These are phyloP conservation scores for Byasa hedistus DNA, from an alignment of 2,888 invertebrate genomes.

Conservation along the genomic window DNA sequence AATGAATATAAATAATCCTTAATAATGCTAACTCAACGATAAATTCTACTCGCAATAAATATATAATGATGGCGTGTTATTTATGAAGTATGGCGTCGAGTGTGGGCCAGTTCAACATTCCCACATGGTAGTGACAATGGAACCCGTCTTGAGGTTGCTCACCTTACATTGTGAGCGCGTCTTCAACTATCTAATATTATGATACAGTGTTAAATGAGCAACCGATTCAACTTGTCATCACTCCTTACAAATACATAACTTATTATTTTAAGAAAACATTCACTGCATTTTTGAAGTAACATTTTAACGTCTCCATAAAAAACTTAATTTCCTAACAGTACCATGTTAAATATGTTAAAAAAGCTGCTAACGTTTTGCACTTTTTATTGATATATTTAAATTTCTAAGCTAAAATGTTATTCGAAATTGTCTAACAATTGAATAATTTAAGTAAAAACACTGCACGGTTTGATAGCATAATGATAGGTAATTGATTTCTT, in stretches of 20 bases:
- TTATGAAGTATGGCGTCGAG: conserved; percentile 30
- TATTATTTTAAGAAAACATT: no score
- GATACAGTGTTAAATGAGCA: conserved; percentile 63
- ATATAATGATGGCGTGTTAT: neutral
- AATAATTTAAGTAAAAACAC: neutral
- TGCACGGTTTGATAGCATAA: conserved; percentile 18
- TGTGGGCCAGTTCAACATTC: conserved; percentile 56
- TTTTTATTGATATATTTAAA: neutral
- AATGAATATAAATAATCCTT: neutral
- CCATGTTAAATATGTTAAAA: no score
- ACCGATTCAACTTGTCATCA: conserved; percentile 36
- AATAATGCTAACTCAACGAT: neutral
- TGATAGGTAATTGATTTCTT: neutral
- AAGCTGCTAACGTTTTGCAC: neutral
- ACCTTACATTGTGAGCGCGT: conserved; percentile 52
- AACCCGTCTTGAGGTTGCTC: conserved; percentile 59
- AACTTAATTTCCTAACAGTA: no score
- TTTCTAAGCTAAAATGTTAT: neutral
- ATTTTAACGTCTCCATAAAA: no score
- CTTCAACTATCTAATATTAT: conserved; percentile 54
- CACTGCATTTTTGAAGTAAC: no score
- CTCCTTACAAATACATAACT: conserved; percentile 26
- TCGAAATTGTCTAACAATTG: neutral
- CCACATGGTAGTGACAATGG: conserved; percentile 67
- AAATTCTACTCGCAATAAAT: neutral